Evolutionary conservation across 1,140 invertebrate genomes (phyloP).

Genomic region (Rhizoglyphus robini): DNA sequence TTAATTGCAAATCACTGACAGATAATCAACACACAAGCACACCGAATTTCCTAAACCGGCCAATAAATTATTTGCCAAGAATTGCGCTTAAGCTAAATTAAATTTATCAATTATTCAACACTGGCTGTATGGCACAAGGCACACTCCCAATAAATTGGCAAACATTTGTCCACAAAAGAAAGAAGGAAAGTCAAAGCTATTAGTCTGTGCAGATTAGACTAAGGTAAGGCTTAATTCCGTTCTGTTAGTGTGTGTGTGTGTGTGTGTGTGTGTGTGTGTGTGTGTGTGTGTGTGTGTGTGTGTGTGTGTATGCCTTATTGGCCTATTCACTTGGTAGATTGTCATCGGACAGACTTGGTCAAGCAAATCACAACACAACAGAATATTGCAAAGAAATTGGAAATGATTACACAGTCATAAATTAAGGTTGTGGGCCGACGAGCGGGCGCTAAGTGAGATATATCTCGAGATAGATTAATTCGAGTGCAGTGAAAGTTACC

Average conservation of each 20-base stretch:
- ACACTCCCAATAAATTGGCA: not conserved
- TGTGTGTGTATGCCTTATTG: not conserved
- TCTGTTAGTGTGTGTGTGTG: too few species aligned
- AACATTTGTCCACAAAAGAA: too few species aligned
- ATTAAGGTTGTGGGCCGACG: not conserved
- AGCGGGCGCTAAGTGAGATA: not conserved
- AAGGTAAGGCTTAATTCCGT: not conserved
- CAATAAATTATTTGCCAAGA: not conserved
- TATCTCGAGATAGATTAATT: not conserved
- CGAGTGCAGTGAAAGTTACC: not conserved
- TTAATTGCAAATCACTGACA: slow-evolving; percentile 10
- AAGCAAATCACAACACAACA: too few species aligned
- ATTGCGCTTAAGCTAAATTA: not conserved
- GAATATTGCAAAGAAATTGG: too few species aligned
- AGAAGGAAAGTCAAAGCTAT: too few species aligned
- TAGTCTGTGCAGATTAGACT: too few species aligned
- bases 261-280: too few species aligned
- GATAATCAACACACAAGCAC: slow-evolving; percentile 7
- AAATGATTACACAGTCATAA: not conserved
- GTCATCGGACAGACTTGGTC: not conserved
- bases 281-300: too few species aligned
- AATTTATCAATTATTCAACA: slow-evolving; percentile 12
- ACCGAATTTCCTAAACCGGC: too few species aligned
- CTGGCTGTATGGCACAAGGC: not conserved
- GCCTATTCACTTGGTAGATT: not conserved